phyloP scores from a whole-genome alignment of 2,888 invertebrate genomes.

The Watsonalla cultraria region DNA sequence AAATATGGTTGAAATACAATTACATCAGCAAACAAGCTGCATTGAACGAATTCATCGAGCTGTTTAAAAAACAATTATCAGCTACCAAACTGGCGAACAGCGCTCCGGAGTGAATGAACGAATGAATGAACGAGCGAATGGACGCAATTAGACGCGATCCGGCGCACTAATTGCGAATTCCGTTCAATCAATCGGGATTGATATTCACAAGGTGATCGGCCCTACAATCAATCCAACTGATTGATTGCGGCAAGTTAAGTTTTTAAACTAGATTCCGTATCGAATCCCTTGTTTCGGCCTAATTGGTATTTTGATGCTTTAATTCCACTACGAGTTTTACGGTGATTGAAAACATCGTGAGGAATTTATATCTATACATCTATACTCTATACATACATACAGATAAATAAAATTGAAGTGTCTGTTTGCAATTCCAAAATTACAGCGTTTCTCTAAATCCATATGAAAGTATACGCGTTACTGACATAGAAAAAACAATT shows the following conservation, averaged over 20 bases:
- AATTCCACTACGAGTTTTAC: no score
- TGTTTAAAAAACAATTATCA: not conserved
- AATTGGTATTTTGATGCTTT: not conserved
- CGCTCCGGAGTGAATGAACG: conserved; percentile 4
- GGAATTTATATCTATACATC: no score
- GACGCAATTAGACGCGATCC: conserved; percentile 47
- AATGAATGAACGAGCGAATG: conserved; percentile 21
- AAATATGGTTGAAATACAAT: no score
- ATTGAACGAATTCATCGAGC: not conserved
- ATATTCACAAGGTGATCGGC: conserved; percentile 36
- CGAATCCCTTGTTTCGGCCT: no score
- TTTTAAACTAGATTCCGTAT: not conserved
- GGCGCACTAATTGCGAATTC: conserved; percentile 55
- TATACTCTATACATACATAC: no score
- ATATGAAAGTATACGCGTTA: no score
- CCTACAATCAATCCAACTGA: conserved; percentile 35
- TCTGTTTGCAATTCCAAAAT: no score
- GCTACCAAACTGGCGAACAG: conserved; percentile 1
- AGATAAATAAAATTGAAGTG: no score
- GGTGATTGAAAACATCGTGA: no score
- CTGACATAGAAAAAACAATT: no score
- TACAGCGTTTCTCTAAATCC: no score
- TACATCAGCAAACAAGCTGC: not conserved
- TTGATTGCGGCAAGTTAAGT: conserved; percentile 23
- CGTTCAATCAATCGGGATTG: conserved; percentile 44